phyloP scores from a whole-genome alignment of 2,888 invertebrate species.

The Tholera decimalis region DNA sequence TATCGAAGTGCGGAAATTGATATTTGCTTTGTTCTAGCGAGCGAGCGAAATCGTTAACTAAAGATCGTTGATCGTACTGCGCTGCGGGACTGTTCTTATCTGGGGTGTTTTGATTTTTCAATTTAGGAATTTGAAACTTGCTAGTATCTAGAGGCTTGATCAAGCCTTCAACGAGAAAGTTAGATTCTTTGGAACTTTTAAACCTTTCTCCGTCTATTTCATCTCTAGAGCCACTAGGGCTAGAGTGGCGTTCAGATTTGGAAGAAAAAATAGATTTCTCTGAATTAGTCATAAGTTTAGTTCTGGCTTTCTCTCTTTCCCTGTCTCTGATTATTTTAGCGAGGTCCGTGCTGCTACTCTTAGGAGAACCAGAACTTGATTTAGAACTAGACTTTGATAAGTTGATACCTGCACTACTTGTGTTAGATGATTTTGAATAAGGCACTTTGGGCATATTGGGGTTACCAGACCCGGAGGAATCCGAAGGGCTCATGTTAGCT shows the following conservation, averaged over 20 bases:
- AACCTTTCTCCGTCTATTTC: constrained; percentile 93
- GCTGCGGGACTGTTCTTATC: constrained; percentile 86
- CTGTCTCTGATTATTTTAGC: constrained; percentile 91
- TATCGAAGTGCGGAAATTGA: constrained; percentile 86
- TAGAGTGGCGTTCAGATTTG: constrained; percentile 93
- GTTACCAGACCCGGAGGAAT: constrained; percentile 76
- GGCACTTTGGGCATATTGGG: constrained; percentile 85
- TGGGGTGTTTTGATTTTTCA: constrained; percentile 90
- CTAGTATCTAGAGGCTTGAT: constrained; percentile 95
- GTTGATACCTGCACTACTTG: constrained; percentile 85
- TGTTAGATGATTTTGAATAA: constrained; percentile 87
- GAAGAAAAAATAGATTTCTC: constrained; percentile 93
- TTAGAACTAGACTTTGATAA: constrained; percentile 88
- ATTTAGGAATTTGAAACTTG: constrained; percentile 97
- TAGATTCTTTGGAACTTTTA: constrained; percentile 92
- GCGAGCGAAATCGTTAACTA: constrained; percentile 87
- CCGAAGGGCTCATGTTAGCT: constrained; percentile 84
- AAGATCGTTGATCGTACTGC: constrained; percentile 85
- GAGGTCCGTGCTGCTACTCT: constrained; percentile 91
- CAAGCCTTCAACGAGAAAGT: constrained; percentile 93
- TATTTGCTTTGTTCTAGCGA: constrained; percentile 86
- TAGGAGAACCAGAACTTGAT: constrained; percentile 92
- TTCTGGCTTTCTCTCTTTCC: constrained; percentile 91
- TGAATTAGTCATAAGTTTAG: constrained; percentile 91
- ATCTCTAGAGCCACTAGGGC: constrained; percentile 92